Conservation (phyloP, 1,140 invertebrate genomes). For the Melitaea cinxia region DNA sequence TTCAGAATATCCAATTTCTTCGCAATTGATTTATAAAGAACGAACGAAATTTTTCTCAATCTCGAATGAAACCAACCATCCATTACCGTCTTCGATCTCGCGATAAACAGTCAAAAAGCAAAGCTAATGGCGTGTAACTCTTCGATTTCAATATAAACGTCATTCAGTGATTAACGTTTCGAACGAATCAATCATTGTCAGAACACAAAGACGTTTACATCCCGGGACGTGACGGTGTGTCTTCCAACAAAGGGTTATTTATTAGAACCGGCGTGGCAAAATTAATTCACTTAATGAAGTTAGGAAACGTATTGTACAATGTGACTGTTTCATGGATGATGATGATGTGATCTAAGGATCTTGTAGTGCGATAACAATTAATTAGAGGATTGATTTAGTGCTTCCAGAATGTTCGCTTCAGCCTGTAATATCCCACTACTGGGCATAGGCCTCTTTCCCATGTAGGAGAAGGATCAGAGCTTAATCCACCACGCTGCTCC, state of each 20-base stretch:
- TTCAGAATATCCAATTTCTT: too few species aligned
- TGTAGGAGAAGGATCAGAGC: too few species aligned
- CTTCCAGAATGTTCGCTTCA: too few species aligned
- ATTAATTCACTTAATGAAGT: slow-evolving; percentile 15
- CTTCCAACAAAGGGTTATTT: slow-evolving; percentile 32
- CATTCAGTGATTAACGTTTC: slow-evolving; percentile 31
- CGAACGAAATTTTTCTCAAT: background rate
- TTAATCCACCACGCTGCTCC: too few species aligned
- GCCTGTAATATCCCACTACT: too few species aligned
- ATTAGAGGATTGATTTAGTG: background rate
- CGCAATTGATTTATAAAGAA: too few species aligned
- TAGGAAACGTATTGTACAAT: background rate
- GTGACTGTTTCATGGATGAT: slow-evolving; percentile 1
- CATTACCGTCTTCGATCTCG: background rate
- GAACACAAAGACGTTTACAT: slow-evolving; percentile 26
- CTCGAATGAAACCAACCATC: background rate
- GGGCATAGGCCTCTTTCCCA: too few species aligned
- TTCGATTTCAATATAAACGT: slow-evolving; percentile 12
- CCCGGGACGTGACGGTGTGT: slow-evolving; percentile 3
- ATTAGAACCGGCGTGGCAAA: slow-evolving; percentile 16
- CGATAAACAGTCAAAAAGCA: background rate
- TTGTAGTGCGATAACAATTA: background rate
- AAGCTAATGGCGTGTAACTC: slow-evolving; percentile 15
- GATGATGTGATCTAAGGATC: background rate
- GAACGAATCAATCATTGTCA: slow-evolving; percentile 38